phyloP scores from a whole-genome alignment of 2,113 vertebrate genomes.

The Artemisiospiza belli region DNA sequence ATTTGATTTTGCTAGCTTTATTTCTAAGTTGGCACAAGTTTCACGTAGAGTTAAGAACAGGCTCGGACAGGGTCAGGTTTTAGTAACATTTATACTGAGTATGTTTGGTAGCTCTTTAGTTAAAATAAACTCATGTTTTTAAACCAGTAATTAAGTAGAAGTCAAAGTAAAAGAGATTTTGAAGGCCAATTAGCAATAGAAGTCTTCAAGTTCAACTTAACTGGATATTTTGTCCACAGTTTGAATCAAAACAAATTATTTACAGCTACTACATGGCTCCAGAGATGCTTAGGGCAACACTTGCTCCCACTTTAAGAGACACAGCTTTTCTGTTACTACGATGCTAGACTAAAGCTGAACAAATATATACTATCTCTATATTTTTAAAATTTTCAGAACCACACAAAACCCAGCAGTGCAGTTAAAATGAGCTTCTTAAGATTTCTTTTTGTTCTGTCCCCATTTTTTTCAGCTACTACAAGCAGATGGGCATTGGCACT shows the following conservation, averaged over 20 bases:
- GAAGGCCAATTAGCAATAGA: not conserved
- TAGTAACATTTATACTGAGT: not conserved
- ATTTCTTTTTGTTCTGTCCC: not conserved
- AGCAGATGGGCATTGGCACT: constrained; percentile 10
- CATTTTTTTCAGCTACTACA: not conserved
- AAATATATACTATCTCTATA: not conserved
- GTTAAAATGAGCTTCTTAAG: not conserved
- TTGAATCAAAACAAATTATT: not conserved
- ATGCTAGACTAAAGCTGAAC: not conserved
- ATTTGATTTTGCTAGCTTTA: not conserved
- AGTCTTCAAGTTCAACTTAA: not conserved
- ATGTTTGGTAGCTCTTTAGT: not conserved
- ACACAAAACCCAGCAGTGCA: not conserved
- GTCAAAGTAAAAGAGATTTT: not conserved
- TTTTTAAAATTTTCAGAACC: not conserved
- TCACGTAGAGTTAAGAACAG: not conserved
- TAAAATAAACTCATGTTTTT: not conserved
- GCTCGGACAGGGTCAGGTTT: not conserved
- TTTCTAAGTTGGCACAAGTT: not conserved
- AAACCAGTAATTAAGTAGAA: not conserved
- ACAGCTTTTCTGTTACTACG: not conserved
- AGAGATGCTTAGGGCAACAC: not conserved
- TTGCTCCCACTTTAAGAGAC: not conserved
- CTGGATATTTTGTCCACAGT: not conserved
- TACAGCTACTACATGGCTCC: not conserved